Base-by-base conservation (phyloP, 2,888 invertebrate species). In the Drosophila stalkeri region DNA sequence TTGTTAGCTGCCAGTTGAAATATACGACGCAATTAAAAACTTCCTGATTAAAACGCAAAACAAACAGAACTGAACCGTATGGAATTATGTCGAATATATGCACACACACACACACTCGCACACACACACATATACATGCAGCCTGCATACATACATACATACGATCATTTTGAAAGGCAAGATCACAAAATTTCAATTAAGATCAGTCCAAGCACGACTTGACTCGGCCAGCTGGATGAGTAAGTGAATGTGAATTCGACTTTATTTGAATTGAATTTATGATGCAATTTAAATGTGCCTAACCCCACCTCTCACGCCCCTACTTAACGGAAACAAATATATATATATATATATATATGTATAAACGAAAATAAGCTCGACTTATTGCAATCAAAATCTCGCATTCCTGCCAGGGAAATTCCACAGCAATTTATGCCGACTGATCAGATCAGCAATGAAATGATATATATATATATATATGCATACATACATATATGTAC, bases 21-120 rank as follows among this genome's bases (percentile, higher is more conserved):
- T 77, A 74, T 79, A 80, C 87, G 82, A 84, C 85, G 85, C 85
- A 85, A 85, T 85, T 85, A 85, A 85, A 87, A 85, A 87, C 85
- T 85, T 85, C 85, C 85, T 85, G 85, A 85, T 85, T 85, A 85
- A 85, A 87, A 77, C 84, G 84, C 81, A 73, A 77, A 84, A 83
- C 81, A 86, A 83, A 85, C 82, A 75, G 64, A 70, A 72, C 51
- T 41, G 52, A 60, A 47, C 62, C 54, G 55, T 49, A 62, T 64
- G 63, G 70, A 77, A 74, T 78, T 67, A 64, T 78, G 70, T 77
- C 64, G 77, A 75, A 75, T 74, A 59, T 39, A 39, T 27, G 11
- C 11, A 3, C 39, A 54, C 54, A 54, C 39, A 39, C 39, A 23
- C 39, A 12, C 39, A 23, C 23, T 16, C 37, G 9, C 16, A 35